Evolutionary conservation across 2,888 invertebrate genomes (phyloP).

Genomic region (Drosophila phalerata): DNA sequence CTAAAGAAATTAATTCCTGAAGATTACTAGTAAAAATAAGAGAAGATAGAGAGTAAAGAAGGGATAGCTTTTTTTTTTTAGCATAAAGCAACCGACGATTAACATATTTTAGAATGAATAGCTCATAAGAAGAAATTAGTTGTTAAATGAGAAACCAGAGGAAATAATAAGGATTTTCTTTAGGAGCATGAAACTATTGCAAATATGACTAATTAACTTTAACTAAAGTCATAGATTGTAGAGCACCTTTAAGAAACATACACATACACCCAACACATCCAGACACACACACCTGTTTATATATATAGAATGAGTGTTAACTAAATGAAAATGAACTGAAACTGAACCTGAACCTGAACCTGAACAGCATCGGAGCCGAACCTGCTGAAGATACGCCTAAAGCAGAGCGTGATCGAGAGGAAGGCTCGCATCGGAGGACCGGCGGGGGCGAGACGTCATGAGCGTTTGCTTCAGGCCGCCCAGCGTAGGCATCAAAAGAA

Average conservation of each 20-base stretch:
- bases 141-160: background rate
- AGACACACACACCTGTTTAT: conserved; percentile 2
- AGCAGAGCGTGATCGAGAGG: conserved; percentile 97
- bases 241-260: background rate
- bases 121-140: background rate
- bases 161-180: background rate
- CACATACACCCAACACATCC: conserved; percentile 1
- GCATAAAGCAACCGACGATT: too few relatives aligned
- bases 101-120: too few relatives aligned
- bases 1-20: background rate
- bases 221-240: background rate
- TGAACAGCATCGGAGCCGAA: conserved; percentile 97
- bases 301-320: conserved; percentile 12
- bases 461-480: conserved; percentile 89
- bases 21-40: background rate
- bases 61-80: background rate
- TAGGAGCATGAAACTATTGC: conserved; percentile 26
- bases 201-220: conserved; percentile 20
- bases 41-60: background rate
- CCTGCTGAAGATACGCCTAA: conserved; percentile 96
- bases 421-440: conserved; percentile 94
- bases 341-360: conserved; percentile 25
- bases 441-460: conserved; percentile 92
- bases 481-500: conserved; percentile 86
- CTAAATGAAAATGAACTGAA: conserved; percentile 26